Base-by-base conservation (phyloP, 2,113 vertebrate genomes). In the Elgaria multicarinata region DNA sequence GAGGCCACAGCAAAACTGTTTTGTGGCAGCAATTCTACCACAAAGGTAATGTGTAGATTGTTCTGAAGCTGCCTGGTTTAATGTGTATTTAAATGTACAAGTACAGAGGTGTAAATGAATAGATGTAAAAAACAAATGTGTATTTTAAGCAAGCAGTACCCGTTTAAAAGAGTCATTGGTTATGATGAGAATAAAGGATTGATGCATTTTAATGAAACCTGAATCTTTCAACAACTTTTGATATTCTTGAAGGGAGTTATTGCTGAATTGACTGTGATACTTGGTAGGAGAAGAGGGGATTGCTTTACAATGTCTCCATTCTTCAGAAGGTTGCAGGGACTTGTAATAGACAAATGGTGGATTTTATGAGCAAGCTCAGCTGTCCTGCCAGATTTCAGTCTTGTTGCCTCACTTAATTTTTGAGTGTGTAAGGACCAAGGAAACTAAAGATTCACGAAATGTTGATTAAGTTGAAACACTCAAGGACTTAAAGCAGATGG, bases 401-500 rank as follows among this genome's bases (percentile, higher is more conserved):
- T 39, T 36, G 26, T 83, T 88, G 20, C 64, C 4, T 22, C 2
- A 86, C 81, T 90, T 75, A 31, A 85, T 28, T 71, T 90, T 77
- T 50, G 90, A 83, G 84, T 44, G 13, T 69, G 67, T 22, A 12
- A 7, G 6, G 88, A 50, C 69, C 18, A 58, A 58, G 76, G 87
- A 55, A 79, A 36, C 6, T 2, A 0, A 0, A 1, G 31, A 1
- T 53, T 83, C 12, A 16, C 83, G 3, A 79, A 88, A 83, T 80
- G 31, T 8, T n/a, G 8, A n/a, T 82, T 24, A 84, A 4, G 2
- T 44, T 88, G 26, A 83, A 76, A 46, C 75, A 85, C 31, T 42
- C 20, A 42, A 64, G 16, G 58, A 28, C 20, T 39, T 82, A 33
- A 36, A 58, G 53, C 18, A 33, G 53, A 58, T 80, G 46, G 36